Base-by-base conservation (phyloP, 2,888 invertebrate species). In the Euspilapteryx auroguttella region DNA sequence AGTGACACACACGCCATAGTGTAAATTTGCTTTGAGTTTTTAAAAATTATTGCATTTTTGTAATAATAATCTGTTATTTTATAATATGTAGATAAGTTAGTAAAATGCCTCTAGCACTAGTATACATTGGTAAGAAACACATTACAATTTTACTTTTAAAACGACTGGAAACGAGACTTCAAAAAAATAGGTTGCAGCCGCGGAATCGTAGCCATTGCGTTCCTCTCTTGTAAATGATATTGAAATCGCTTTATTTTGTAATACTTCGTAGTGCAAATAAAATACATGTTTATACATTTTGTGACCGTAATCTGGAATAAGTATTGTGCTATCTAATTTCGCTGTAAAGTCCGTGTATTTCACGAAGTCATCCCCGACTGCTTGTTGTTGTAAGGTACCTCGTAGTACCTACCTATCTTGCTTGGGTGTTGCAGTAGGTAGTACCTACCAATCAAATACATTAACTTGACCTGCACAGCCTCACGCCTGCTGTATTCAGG, bases 1-100 rank as follows among this genome's bases (percentile, higher is more conserved):
- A 73, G 62, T 75, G 73, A 73, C 73, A 75, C 73, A 75, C 75
- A 75, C 75, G 73, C 75, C 73, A 73, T 73, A 73, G 71, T 75
- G 75, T 73, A 73, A 73, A 73, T 75, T 27, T 66, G 63, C 59
- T 61, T 71, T 65, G 53, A 55, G 58, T 59, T n/a, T n/a, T n/a
- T 56, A 56, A 58, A 58, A 61, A 50, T 47, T 59, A 24, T 42
- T 44, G 56, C 55, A 58, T 61, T 63, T 66, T 55, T 41, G 62
- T 62, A 65, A 40, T 59, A 48, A 51, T 45, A 52, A 53, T 17
- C 43, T 41, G 49, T 47, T 50, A n/a, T n/a, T n/a, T n/a, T n/a
- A 42, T 43, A 55, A 49, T 55, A 49, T 56, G 48, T 45, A 56
- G 36, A 42, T 50, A 57, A 44, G 49, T 64, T 63, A 63, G 47